These are phyloP conservation scores for Mesembrinibis cayennensis DNA, from an alignment of 2,113 vertebrate genomes.

Conservation along the genomic window DNA sequence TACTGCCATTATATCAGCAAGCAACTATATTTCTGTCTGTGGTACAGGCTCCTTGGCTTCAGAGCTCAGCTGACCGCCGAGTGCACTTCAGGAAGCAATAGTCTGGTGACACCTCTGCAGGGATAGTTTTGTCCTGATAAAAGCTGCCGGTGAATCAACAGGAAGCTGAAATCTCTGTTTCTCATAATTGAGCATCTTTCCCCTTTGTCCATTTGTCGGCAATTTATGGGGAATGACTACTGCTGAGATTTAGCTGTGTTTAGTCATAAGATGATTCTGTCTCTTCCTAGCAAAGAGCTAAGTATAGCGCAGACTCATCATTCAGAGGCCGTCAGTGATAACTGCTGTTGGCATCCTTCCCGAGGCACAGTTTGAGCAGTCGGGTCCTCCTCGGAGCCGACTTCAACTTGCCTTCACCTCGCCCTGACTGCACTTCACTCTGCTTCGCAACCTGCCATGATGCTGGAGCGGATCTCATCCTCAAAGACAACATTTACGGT, in stretches of 20 bases:
- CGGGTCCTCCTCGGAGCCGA: not conserved
- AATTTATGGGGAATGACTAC: conserved; percentile 10
- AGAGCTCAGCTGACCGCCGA: not conserved
- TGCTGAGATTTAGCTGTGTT: not conserved
- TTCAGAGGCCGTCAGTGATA: not conserved
- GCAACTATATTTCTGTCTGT: not conserved
- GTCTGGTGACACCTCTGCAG: not conserved
- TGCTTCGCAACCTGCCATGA: accelerated
- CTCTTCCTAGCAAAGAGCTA: conserved; percentile 51
- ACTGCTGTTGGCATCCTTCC: conserved; percentile 36
- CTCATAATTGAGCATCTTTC: conserved; percentile 17
- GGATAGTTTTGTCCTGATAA: not conserved
- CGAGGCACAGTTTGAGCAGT: not conserved
- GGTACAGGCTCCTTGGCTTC: not conserved
- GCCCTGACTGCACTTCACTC: not conserved
- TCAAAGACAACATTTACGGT: accelerated
- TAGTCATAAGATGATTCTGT: conserved; percentile 30
- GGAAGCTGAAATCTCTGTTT: not conserved
- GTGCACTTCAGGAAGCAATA: not conserved
- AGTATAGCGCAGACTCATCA: conserved; percentile 7
- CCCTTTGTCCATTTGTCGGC: not conserved
- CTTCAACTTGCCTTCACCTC: not conserved
- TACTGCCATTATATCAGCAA: not conserved
- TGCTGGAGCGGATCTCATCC: accelerated
- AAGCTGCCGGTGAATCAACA: not conserved